Evolutionary conservation across 1,140 invertebrate species (phyloP), one percentile per base, ranked within the genome.

Genomic region (Drosophila ambigua): DNA sequence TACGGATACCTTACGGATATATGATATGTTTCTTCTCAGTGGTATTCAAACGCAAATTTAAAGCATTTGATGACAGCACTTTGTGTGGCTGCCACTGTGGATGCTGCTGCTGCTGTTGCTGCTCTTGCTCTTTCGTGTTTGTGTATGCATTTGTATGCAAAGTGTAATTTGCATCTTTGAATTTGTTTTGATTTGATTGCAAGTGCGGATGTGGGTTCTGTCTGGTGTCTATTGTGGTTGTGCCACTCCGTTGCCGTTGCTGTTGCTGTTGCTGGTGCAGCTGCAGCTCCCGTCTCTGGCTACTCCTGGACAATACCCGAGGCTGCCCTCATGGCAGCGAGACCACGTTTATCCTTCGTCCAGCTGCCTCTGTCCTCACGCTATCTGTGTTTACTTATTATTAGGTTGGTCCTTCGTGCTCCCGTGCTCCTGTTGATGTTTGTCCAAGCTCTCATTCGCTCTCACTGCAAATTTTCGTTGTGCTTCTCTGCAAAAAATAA

Each of bases 81-180:
- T 59, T 74, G 60, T n/a, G 41, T 20, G 48, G 44, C 50, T 55
- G 28, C 20, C 24, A 49, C n/a, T 53, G 41, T 51, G 31, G 20
- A 20, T 72, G 55, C 60, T 67, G 20, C 23, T 67, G 20, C 23
- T 24, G 20, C 11, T 48, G 8, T 26, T 46, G 41, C 2, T 54
- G 43, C 41, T 64, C 6, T 61, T 62, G 28, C n/a, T 54, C 20
- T 49, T 73, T 28, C 31, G 31, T 35, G 31, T 35, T 46, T 64
- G 64, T 50, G 78, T 58, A 75, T 78, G 82, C 73, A 87, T 72
- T 80, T 68, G 82, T 76, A 87, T 87, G 83, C 71, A 87, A 87
- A 87, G 75, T 87, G 83, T 76, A 88, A 87, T 87, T 87, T 87
- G 82, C 82, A 87, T 87, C 79, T 87, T 87, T 87, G 78, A 87